phyloP scores from a whole-genome alignment of 2,113 vertebrate genomes.

The Plotosus lineatus region DNA sequence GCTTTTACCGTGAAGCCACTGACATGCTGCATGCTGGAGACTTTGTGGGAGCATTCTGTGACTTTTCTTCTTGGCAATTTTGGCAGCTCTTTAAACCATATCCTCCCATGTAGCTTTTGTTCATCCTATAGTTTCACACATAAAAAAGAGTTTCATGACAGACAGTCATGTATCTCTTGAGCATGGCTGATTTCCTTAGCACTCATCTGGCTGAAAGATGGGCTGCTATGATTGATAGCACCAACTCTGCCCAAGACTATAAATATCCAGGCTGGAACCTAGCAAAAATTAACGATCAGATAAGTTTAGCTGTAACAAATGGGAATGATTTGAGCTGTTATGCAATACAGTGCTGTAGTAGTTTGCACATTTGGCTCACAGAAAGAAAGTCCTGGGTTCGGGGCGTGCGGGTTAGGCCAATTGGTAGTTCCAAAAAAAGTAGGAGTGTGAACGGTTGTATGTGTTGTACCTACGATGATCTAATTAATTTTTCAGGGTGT shows the following conservation, averaged over 20 bases:
- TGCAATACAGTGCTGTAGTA: too few species aligned
- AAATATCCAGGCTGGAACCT: conserved; percentile 25
- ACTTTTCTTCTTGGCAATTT: background rate
- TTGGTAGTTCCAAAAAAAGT: too few species aligned
- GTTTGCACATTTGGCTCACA: too few species aligned
- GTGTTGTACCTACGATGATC: too few species aligned
- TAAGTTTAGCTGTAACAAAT: conserved; percentile 42
- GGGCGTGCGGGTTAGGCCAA: too few species aligned
- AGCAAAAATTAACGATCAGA: conserved; percentile 41
- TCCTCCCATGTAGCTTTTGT: background rate
- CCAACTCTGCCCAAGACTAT: too few species aligned
- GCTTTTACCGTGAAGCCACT: background rate
- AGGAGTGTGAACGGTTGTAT: too few species aligned
- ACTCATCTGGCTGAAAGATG: too few species aligned
- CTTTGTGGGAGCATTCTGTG: background rate
- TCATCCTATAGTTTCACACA: conserved; percentile 10
- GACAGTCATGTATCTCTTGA: conserved; percentile 27
- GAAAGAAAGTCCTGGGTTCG: too few species aligned
- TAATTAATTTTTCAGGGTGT: too few species aligned
- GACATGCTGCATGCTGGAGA: background rate
- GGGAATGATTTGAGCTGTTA: conserved; percentile 5
- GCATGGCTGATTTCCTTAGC: conserved; percentile 33
- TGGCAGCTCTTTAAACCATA: background rate
- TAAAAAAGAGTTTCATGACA: conserved; percentile 35
- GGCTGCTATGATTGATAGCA: conserved; percentile 34